Percentiles rank a stretch among this genome's conserved stretches.
Conservation (phyloP, 2,797 vertebrate genomes). For the Gymnoscopelus braueri region DNA sequence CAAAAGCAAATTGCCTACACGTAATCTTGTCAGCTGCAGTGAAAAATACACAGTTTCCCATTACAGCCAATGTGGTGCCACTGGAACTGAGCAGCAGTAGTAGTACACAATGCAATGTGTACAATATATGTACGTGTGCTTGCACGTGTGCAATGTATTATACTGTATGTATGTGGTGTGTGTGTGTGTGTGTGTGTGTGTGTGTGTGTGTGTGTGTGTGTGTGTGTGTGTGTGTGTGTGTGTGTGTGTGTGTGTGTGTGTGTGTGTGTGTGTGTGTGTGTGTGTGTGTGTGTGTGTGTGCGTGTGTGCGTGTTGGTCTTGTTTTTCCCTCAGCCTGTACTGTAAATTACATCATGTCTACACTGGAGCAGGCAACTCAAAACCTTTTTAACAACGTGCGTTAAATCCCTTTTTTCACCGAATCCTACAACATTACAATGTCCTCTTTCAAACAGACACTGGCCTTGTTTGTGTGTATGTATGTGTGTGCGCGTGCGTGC, state of each 20-base stretch:
- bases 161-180: background rate
- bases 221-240: background rate
- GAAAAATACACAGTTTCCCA: constrained; percentile 52
- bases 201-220: background rate
- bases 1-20: constrained; percentile 73
- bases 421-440: constrained; percentile 59
- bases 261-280: background rate
- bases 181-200: background rate
- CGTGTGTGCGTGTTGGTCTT: background rate
- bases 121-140: background rate
- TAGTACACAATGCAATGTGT: constrained; percentile 3
- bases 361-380: constrained; percentile 46
- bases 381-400: constrained; percentile 40
- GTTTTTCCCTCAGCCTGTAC: constrained; percentile 24
- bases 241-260: background rate
- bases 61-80: constrained; percentile 30
- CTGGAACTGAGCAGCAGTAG: constrained; percentile 27
- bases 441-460: constrained; percentile 49
- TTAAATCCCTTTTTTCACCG: constrained; percentile 56
- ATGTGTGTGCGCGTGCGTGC: background rate
- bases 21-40: constrained; percentile 61
- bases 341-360: constrained; percentile 64
- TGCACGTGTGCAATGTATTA: background rate
- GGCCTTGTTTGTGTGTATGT: constrained; percentile 20
- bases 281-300: background rate